Percentiles rank a stretch among this genome's conserved stretches.
Conservation (phyloP, 2,797 vertebrate species). For the Aselliscus stoliczkanus region DNA sequence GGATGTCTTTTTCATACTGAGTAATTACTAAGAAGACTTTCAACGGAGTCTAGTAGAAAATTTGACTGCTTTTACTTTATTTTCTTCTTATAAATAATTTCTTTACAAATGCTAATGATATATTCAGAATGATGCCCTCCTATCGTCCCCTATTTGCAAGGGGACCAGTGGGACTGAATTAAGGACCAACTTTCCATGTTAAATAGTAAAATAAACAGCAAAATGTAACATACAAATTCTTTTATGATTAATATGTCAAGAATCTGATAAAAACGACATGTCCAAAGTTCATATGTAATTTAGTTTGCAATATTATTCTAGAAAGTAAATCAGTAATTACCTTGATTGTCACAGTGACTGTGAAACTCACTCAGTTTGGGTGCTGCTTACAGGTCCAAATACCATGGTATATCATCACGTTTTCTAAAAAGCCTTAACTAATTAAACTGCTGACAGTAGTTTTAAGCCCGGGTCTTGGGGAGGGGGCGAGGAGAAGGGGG, state of each 20-base stretch:
- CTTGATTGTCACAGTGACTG: neutral
- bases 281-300: neutral
- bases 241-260: neutral
- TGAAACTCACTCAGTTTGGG: neutral
- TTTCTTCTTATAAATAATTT: neutral
- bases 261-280: slow-evolving; percentile 5
- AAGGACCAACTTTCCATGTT: neutral
- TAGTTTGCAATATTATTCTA: slow-evolving; percentile 10
- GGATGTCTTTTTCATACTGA: neutral
- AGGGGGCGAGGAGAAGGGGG: no score
- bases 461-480: neutral
- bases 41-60: neutral
- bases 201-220: slow-evolving; percentile 11
- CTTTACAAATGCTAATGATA: slow-evolving; percentile 8
- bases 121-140: neutral
- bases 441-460: neutral
- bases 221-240: neutral
- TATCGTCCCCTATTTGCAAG: neutral
- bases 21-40: neutral
- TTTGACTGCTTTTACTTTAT: neutral
- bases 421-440: slow-evolving; percentile 30
- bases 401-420: neutral
- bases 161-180: neutral
- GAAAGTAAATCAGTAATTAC: slow-evolving; percentile 18
- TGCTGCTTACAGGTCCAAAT: neutral